Evolutionary conservation across 2,888 invertebrate species (phyloP).

Genomic region (Caenorhabditis sp.): DNA sequence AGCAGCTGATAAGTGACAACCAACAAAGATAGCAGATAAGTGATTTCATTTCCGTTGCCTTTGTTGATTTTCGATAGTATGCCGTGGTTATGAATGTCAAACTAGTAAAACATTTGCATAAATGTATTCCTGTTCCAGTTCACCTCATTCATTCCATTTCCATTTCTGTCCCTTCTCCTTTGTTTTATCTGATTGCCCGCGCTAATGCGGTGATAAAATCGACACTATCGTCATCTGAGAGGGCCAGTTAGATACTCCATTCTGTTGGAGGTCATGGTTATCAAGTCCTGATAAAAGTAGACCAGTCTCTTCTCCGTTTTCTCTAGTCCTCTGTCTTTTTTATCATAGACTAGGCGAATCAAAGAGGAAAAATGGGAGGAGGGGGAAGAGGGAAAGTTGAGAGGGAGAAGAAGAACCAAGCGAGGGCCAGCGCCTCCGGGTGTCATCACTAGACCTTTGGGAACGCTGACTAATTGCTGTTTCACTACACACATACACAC

Average conservation of each 20-base stretch:
- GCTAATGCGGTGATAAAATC: conserved; percentile 59
- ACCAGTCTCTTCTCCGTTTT: conserved; percentile 33
- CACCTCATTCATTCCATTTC: background rate
- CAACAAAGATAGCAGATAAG: background rate
- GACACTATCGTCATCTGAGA: conserved; percentile 29
- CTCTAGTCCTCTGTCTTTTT: background rate
- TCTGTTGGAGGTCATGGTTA: conserved; percentile 60
- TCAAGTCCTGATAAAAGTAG: conserved; percentile 54
- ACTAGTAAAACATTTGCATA: background rate
- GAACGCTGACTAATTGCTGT: conserved; percentile 67
- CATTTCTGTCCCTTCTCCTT: background rate
- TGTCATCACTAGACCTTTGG: conserved; percentile 67
- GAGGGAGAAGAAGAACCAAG: conserved; percentile 16
- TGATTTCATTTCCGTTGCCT: conserved; percentile 52
- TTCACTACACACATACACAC: conserved; percentile 49
- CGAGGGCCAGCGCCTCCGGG: conserved; percentile 20
- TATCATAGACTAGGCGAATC: background rate
- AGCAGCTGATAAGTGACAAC: conserved; percentile 49
- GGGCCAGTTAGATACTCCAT: background rate
- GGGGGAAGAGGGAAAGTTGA: conserved; percentile 6
- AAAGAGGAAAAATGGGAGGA: too few relatives aligned
- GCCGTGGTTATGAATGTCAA: background rate
- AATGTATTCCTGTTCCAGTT: background rate
- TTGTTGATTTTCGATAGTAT: too few relatives aligned
- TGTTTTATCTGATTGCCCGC: conserved; percentile 39